Conservation (phyloP, 2,797 vertebrate species). For the Onychomys arenicola region DNA sequence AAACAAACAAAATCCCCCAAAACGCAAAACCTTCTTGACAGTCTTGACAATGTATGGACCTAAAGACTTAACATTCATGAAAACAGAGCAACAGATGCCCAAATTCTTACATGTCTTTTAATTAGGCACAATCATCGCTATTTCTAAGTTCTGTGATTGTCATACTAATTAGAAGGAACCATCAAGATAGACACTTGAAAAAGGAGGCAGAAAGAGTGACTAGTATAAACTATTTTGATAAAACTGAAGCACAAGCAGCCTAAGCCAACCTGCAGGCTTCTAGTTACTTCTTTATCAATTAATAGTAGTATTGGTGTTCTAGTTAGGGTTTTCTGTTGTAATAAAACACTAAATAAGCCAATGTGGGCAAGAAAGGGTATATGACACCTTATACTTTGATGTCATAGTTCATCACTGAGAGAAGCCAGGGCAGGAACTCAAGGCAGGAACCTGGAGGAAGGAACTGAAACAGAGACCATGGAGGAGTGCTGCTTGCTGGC, state of each 20-base stretch:
- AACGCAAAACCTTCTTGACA: not conserved
- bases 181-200: not conserved
- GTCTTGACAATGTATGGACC: not conserved
- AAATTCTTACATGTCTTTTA: not conserved
- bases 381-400: not conserved
- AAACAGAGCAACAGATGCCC: not conserved
- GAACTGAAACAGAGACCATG: not conserved
- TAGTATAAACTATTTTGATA: not conserved
- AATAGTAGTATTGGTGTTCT: not conserved
- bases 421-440: not conserved
- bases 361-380: not conserved
- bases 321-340: not conserved
- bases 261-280: not conserved
- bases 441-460: not conserved
- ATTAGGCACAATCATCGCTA: not conserved
- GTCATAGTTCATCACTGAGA: not conserved
- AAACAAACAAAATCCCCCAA: not conserved
- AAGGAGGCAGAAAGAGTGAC: not conserved
- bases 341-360: not conserved
- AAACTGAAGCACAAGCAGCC: not conserved
- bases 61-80: not conserved
- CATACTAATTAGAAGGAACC: too few species aligned
- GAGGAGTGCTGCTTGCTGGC: not conserved
- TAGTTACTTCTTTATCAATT: not conserved
- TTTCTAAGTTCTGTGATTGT: not conserved